These are phyloP conservation scores for Acanthurus lineatus DNA, from an alignment of 2,797 vertebrate species.

Conservation along the genomic window DNA sequence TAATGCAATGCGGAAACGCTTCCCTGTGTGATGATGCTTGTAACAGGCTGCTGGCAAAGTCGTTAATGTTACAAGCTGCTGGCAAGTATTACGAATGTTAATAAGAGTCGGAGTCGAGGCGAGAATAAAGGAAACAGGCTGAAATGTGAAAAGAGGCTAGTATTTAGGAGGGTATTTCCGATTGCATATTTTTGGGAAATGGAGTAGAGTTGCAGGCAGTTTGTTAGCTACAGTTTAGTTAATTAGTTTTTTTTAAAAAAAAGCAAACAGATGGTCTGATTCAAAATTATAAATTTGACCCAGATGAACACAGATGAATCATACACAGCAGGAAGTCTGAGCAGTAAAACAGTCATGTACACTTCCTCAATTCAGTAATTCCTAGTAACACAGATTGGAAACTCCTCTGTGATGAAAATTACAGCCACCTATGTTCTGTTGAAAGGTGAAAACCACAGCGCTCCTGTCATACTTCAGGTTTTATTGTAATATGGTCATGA, in stretches of 20 bases:
- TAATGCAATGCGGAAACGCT: conserved; percentile 73
- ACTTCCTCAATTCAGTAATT: conserved; percentile 70
- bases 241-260: not conserved
- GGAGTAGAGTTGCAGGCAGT: not conserved
- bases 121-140: conserved; percentile 34
- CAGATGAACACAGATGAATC: conserved; percentile 46
- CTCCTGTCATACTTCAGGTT: not conserved
- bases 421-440: conserved; percentile 12
- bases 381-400: conserved; percentile 54
- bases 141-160: not conserved
- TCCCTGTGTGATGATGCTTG: conserved; percentile 36
- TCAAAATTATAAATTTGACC: conserved; percentile 48
- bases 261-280: not conserved
- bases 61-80: conserved; percentile 36
- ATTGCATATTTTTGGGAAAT: not conserved
- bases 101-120: conserved; percentile 14
- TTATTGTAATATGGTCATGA: not conserved
- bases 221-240: too few species aligned
- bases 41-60: conserved; percentile 47
- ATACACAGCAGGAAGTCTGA: conserved; percentile 56
- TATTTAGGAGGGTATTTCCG: conserved; percentile 9
- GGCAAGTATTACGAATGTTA: conserved; percentile 41
- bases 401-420: conserved; percentile 45
- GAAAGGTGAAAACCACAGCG: conserved; percentile 33
- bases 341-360: conserved; percentile 12